Conservation (phyloP, 2,113 vertebrate genomes). For the Chascanopsetta lugubris region DNA sequence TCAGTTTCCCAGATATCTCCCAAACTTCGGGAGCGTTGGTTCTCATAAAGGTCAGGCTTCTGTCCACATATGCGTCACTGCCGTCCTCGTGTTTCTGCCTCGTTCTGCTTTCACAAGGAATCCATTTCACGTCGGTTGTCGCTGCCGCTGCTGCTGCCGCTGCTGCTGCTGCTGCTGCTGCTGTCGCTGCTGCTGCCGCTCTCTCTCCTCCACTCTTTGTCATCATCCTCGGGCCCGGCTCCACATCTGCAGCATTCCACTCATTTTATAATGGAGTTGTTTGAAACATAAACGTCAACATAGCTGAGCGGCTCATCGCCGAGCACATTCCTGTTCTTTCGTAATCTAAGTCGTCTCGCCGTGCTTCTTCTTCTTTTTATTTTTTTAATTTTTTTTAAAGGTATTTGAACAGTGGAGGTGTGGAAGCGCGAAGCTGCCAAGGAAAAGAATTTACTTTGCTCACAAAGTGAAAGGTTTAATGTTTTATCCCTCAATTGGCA, state of each 20-base stretch:
- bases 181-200: conserved; percentile 19
- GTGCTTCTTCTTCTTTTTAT: too few species aligned
- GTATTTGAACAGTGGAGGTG: conserved; percentile 9
- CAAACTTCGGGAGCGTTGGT: conserved; percentile 54
- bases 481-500: conserved; percentile 34
- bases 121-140: conserved; percentile 50
- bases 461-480: conserved; percentile 5
- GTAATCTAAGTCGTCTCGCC: conserved; percentile 2
- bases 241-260: conserved; percentile 52
- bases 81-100: conserved; percentile 61
- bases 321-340: conserved; percentile 18
- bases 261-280: conserved; percentile 49
- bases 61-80: conserved; percentile 69
- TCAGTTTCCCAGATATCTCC: conserved; percentile 57
- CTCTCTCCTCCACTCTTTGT: conserved; percentile 13
- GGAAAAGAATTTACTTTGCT: conserved; percentile 15
- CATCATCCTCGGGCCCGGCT: conserved; percentile 17
- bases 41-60: conserved; percentile 67
- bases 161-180: conserved; percentile 17
- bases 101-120: conserved; percentile 60
- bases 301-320: conserved; percentile 34
- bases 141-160: conserved; percentile 9
- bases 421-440: conserved; percentile 6
- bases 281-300: conserved; percentile 25
- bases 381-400: conserved; percentile 9